Base-by-base conservation (phyloP, 2,113 vertebrate species). In the Buteo buteo region DNA sequence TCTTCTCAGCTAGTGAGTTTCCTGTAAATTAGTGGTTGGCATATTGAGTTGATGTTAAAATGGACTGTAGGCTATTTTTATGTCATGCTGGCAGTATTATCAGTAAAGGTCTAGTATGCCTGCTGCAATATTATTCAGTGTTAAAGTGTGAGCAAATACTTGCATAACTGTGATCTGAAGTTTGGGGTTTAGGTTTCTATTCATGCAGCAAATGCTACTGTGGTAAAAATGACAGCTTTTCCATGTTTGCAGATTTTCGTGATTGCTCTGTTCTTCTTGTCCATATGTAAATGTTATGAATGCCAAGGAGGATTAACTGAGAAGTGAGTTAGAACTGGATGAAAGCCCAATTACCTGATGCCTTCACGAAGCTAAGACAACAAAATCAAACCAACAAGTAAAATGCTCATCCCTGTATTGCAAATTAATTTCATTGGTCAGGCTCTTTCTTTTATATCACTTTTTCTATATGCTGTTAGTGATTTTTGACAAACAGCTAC, bases 141-240 rank as follows among this genome's bases (percentile, higher is more conserved):
- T 95, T 94, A 91, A 97, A 97, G 91, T 94, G 95, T 95, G 94
- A 97, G 88, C 91, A 97, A 95, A 97, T 95, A 94, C 97, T 96
- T 93, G 81, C 88, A 66, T 94, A 97, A 93, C 86, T 95, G 96
- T 94, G 89, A 97, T 96, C 66, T 90, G 84, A 94, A 96, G 81
- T 93, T 97, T 95, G 93, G 58, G 50, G 4, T 73, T 95, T 95
- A 82, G 84, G 50, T 97, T 96, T 93, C 87, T 95, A 62, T 59
- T 71, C 85, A 93, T 95, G 74, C 42, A 93, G 86, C 49, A 95
- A 96, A 97, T 84, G 81, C 77, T 91, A 96, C 81, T 96, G 57
- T 91, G 89, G 54, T 82, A 91, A 91, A 97, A 94, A 79, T 93
- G 91, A 97, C 95, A 96, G 96, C 93, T 97, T 97, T 94, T 69